Percentiles rank a stretch among this genome's conserved stretches.
Evolutionary conservation across 1,140 invertebrate species (phyloP).

Genomic region (Zaprionus vittiger): DNA sequence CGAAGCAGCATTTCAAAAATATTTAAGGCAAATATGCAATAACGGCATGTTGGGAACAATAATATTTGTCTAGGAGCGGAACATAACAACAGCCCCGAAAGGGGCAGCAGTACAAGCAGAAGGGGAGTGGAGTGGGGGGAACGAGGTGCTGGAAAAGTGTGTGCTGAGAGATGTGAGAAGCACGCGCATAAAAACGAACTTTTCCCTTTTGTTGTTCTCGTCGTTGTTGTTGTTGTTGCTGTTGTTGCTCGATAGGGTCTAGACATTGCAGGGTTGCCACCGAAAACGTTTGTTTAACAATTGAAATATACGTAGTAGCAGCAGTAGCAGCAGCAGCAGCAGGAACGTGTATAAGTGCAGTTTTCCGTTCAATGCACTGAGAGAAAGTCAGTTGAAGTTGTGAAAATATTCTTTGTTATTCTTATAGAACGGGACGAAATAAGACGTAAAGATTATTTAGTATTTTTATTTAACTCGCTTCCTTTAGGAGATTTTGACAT

Average conservation of each 20-base stretch:
- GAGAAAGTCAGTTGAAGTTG: background rate
- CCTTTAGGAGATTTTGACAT: background rate
- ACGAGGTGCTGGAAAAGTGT: conserved; percentile 25
- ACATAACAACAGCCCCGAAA: conserved; percentile 39
- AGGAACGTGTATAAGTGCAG: conserved; percentile 34
- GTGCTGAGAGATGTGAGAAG: conserved; percentile 56
- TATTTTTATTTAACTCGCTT: background rate
- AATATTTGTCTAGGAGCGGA: conserved; percentile 81
- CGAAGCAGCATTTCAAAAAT: conserved; percentile 64
- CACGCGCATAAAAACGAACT: conserved; percentile 55
- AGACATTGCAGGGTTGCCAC: conserved; percentile 28
- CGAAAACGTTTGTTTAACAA: conserved; percentile 70
- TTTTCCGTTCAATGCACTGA: conserved; percentile 23
- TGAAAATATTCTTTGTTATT: background rate
- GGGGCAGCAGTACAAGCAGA: conserved; percentile 15
- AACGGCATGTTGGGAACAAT: conserved; percentile 81
- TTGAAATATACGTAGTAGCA: conserved; percentile 50
- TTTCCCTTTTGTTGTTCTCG: conserved; percentile 8
- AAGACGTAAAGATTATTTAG: background rate
- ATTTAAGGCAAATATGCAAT: conserved; percentile 81
- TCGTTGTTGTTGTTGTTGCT: conserved; percentile 18
- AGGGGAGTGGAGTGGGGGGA: background rate
- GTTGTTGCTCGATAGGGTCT: conserved; percentile 38
- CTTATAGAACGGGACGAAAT: background rate
- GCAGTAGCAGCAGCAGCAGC: conserved; percentile 25